phyloP scores from a whole-genome alignment of 1,140 invertebrate genomes.

The Centruroides vittatus region DNA sequence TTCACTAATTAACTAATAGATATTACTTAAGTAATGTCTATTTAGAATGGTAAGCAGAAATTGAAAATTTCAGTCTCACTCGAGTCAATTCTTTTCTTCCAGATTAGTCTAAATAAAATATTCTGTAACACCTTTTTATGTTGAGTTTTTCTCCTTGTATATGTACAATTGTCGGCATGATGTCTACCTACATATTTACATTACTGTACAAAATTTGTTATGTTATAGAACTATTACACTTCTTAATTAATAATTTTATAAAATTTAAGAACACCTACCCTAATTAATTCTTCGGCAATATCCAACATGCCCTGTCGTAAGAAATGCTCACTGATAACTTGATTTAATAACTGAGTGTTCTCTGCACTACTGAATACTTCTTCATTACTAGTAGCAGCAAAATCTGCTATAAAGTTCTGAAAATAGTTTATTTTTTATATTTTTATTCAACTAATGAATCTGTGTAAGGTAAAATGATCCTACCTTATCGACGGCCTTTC shows the following conservation, averaged over 20 bases:
- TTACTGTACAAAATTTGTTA: not conserved
- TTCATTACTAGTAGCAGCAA: constrained; percentile 70
- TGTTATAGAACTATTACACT: not conserved
- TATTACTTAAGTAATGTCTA: too few species aligned
- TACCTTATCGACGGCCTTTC: constrained; percentile 79
- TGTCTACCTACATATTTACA: too few species aligned
- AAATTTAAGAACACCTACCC: constrained; percentile 24
- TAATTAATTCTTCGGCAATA: constrained; percentile 61
- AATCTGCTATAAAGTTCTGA: constrained; percentile 80
- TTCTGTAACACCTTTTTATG: constrained; percentile 7
- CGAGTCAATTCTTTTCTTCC: too few species aligned
- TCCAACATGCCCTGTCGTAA: constrained; percentile 82
- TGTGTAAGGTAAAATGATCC: not conserved
- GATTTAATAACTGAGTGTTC: constrained; percentile 68
- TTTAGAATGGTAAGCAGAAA: too few species aligned
- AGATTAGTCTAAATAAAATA: constrained; percentile 4
- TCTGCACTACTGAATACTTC: constrained; percentile 65
- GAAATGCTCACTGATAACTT: constrained; percentile 94
- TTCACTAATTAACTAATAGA: too few species aligned
- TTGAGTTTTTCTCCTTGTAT: not conserved
- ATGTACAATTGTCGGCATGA: too few species aligned
- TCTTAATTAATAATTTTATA: not conserved
- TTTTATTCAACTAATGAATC: not conserved
- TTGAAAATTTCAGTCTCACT: too few species aligned
- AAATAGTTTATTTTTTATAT: constrained; percentile 3